phyloP scores from a whole-genome alignment of 2,888 invertebrate species.

The Agelastica alni region DNA sequence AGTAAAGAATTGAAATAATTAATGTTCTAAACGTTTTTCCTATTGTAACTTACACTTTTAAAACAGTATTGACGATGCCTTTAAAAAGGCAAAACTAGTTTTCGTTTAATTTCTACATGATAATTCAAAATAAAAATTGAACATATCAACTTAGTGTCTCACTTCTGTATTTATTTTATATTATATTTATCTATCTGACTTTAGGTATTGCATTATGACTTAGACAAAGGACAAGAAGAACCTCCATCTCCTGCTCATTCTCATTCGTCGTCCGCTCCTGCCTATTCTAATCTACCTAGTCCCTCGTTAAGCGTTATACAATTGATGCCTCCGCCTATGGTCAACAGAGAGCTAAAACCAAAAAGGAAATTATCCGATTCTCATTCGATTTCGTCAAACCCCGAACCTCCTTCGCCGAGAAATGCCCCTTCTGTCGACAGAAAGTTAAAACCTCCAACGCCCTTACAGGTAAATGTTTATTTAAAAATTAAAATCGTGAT shows the following conservation, averaged over 20 bases:
- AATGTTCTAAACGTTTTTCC: too few relatives aligned
- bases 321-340: slow-evolving; percentile 63
- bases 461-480: slow-evolving; percentile 57
- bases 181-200: too few relatives aligned
- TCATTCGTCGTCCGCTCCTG: slow-evolving; percentile 59
- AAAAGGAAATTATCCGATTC: slow-evolving; percentile 61
- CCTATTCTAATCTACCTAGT: slow-evolving; percentile 65
- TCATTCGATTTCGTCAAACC: slow-evolving; percentile 52
- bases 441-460: slow-evolving; percentile 64
- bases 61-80: too few relatives aligned
- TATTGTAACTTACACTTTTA: too few relatives aligned
- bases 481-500: too few relatives aligned
- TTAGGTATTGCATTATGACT: slow-evolving; percentile 52
- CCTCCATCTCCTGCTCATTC: slow-evolving; percentile 59
- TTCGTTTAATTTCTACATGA: neutral
- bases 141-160: too few relatives aligned
- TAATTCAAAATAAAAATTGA: neutral
- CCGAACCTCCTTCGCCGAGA: slow-evolving; percentile 53
- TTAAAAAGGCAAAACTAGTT: too few relatives aligned
- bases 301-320: slow-evolving; percentile 51
- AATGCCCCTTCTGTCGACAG: slow-evolving; percentile 65
- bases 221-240: slow-evolving; percentile 50
- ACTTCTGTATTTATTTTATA: too few relatives aligned
- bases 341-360: slow-evolving; percentile 84
- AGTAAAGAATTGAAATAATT: too few relatives aligned